These are phyloP conservation scores for Cheiracanthium punctorium DNA, from an alignment of 2,888 invertebrate species.

Conservation along the genomic window DNA sequence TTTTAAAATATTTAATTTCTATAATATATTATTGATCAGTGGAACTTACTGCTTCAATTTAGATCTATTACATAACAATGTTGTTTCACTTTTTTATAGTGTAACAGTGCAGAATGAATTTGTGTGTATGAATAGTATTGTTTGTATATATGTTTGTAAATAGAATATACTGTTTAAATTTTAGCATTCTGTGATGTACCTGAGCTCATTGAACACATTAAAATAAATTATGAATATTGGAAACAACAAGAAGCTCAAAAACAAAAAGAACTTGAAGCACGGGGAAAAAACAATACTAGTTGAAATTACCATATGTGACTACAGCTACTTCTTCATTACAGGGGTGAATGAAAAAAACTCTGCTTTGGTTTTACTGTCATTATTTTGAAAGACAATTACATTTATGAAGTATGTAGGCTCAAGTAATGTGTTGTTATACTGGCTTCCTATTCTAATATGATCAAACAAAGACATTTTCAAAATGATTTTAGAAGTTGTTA, in stretches of 20 bases:
- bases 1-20: too few species aligned
- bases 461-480: slow-evolving; percentile 1
- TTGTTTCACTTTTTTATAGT: too few species aligned
- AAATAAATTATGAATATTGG: slow-evolving; percentile 92
- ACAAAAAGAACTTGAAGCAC: slow-evolving; percentile 26
- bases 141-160: too few species aligned
- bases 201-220: slow-evolving; percentile 88
- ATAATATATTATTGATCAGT: too few species aligned
- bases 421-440: slow-evolving; percentile 37
- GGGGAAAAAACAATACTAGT: slow-evolving; percentile 9
- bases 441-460: slow-evolving; percentile 23
- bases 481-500: background rate
- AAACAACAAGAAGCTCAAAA: slow-evolving; percentile 80
- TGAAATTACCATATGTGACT: slow-evolving; percentile 16
- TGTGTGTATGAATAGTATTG: too few species aligned
- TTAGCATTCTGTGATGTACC: slow-evolving; percentile 94
- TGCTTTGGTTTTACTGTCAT: slow-evolving; percentile 37
- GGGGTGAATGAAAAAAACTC: background rate
- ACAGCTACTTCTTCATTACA: background rate
- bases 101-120: too few species aligned
- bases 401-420: slow-evolving; percentile 43
- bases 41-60: too few species aligned
- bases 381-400: slow-evolving; percentile 18
- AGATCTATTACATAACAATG: too few species aligned
- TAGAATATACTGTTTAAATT: background rate